Percentiles rank a stretch among this genome's conserved stretches.
Evolutionary conservation across 1,140 invertebrate genomes (phyloP).

Genomic region (Agrilus planipennis): DNA sequence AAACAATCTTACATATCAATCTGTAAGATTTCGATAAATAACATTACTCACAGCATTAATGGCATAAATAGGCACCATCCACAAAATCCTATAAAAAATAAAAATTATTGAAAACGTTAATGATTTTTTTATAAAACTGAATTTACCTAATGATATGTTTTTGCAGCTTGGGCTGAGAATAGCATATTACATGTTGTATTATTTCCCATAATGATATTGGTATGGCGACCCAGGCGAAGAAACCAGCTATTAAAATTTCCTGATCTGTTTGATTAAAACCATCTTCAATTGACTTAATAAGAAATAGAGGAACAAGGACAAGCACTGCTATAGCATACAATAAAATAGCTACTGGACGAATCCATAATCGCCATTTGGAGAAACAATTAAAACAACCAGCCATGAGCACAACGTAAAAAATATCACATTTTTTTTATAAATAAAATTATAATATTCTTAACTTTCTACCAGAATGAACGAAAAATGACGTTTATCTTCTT

Average conservation of each 20-base stretch:
- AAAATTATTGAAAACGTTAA: slow-evolving; percentile 16
- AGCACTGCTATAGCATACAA: slow-evolving; percentile 69
- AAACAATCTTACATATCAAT: slow-evolving; percentile 23
- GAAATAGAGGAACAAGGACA: slow-evolving; percentile 70
- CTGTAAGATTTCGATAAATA: slow-evolving; percentile 7
- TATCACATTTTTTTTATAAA: too few relatives aligned
- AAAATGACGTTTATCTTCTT: too few relatives aligned
- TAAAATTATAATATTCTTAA: too few relatives aligned
- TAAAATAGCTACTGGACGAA: slow-evolving; percentile 68
- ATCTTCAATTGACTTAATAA: slow-evolving; percentile 59
- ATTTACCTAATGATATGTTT: slow-evolving; percentile 84
- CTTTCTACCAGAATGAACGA: too few relatives aligned
- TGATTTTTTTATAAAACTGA: neutral
- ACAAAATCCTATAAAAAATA: slow-evolving; percentile 67
- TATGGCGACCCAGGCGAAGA: slow-evolving; percentile 80
- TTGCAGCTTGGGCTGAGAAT: slow-evolving; percentile 84
- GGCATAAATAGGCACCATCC: slow-evolving; percentile 97
- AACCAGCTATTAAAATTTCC: slow-evolving; percentile 72
- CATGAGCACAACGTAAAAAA: too few relatives aligned
- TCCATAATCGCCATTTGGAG: slow-evolving; percentile 72
- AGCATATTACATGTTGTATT: slow-evolving; percentile 85
- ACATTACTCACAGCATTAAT: slow-evolving; percentile 72
- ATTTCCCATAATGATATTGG: slow-evolving; percentile 93
- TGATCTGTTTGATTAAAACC: slow-evolving; percentile 61
- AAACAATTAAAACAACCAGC: slow-evolving; percentile 23